Base-by-base conservation (phyloP, 2,888 invertebrate genomes). In the Aplocera efformata region DNA sequence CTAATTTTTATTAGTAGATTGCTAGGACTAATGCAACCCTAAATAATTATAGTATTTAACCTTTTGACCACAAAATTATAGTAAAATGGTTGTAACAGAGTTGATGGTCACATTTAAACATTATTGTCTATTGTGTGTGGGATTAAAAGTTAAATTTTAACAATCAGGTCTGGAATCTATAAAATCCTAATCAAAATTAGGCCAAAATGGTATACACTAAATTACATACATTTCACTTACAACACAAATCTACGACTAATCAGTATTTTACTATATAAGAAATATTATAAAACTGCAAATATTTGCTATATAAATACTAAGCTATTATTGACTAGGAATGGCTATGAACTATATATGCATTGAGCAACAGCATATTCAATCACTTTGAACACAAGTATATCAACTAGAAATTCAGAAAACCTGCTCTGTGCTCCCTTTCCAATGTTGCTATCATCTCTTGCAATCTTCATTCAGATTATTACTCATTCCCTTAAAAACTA, bases 251-350 rank as follows among this genome's bases (percentile, higher is more conserved):
- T 36, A 36, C 6, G 7, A 24, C 11, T 32, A 28, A n/a, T n/a
- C n/a, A 17, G 13, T 23, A 27, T 32, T 54, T 58, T 45, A 36
- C 58, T 65, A 67, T 60, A 60, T 61, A 61, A 57, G 46, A 56
- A 60, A 52, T 51, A 46, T 24, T 39, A 38, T 43, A 42, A 35
- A 61, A 58, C 53, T 54, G 54, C 50, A 50, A 45, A 42, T 32
- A 39, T 40, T 30, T 32, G 25, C 30, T 48, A 33, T 9, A 45
- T 39, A n/a, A n/a, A n/a, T 45, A 48, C 9, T 29, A 32, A 52
- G 50, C 51, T 48, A 47, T 50, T 48, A 47, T 50, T 63, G 60
- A 64, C 65, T 63, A 67, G 62, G 61, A 54, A 50, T 50, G 34
- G 11, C 31, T 36, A 32, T 30, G 38, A 38, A 10, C n/a, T 2